phyloP scores from a whole-genome alignment of 2,888 invertebrate species.

The Parnassius mnemosyne region DNA sequence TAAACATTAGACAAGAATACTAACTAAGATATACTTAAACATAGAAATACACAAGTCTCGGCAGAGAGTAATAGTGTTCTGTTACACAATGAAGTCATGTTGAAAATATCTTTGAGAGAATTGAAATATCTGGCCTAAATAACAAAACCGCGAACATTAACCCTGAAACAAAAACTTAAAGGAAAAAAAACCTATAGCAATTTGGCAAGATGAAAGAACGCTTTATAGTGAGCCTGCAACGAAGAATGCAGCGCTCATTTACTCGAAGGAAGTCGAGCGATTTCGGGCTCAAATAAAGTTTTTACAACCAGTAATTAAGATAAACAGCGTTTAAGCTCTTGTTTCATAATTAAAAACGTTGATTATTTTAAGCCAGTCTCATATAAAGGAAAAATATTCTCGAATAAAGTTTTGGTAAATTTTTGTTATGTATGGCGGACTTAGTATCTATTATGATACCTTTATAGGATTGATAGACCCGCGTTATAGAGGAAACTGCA shows the following conservation, averaged over 20 bases:
- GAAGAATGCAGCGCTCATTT: slow-evolving; percentile 46
- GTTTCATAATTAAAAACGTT: slow-evolving; percentile 41
- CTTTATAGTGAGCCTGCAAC: slow-evolving; percentile 36
- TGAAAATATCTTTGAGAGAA: too few species aligned
- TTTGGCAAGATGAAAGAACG: slow-evolving; percentile 41
- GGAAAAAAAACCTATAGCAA: slow-evolving; percentile 39
- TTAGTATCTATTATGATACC: too few species aligned
- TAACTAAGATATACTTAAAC: too few species aligned
- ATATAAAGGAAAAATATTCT: not conserved
- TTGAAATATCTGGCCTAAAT: slow-evolving; percentile 11
- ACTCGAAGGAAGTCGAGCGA: slow-evolving; percentile 43
- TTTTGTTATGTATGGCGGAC: not conserved
- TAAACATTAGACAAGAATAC: too few species aligned
- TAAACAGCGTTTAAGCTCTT: slow-evolving; percentile 38
- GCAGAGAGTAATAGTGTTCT: too few species aligned
- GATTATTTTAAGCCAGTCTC: not conserved
- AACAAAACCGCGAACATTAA: slow-evolving; percentile 15
- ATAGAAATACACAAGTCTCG: too few species aligned
- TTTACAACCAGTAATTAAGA: slow-evolving; percentile 56
- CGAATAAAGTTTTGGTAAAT: slow-evolving; percentile 16
- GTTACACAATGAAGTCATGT: too few species aligned
- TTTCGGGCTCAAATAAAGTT: slow-evolving; percentile 56
- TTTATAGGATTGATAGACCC: too few species aligned
- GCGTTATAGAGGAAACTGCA: too few species aligned
- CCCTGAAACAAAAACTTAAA: slow-evolving; percentile 35